Evolutionary conservation across 1,140 invertebrate species (phyloP), one percentile per base, ranked within the genome.

Genomic region (Coelopa frigida): DNA sequence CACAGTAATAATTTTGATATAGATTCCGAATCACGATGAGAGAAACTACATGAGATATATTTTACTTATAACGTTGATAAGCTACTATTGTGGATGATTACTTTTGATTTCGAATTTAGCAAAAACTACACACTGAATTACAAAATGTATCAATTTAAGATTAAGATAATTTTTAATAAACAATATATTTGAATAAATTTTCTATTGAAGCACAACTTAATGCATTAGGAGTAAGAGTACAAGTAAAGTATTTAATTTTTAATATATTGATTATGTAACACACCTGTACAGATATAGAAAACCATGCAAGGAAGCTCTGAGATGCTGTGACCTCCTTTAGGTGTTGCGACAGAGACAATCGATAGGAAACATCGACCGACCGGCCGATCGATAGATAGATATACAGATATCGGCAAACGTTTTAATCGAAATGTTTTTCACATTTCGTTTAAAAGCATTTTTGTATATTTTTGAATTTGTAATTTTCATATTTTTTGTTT

Each of bases 241-340:
- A n/a, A 38, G 3, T 4, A n/a, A 38, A n/a, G 18, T 15, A 5
- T 38, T 38, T 38, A n/a, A 38, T 29, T 29, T 29, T 8, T 29
- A 45, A 37, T 33, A 37, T 21, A 41, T 48, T 48, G 37, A 38
- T 18, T 50, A 48, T 44, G 50, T 38, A 59, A 68, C 65, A 62
- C 59, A 68, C 65, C 65, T 68, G 57, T 42, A 56, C 65, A 68
- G 50, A 68, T 59, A 58, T 56, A 61, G 45, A 68, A 57, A 51
- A 68, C 51, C 58, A 65, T 56, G 65, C 65, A 68, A 53, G 55
- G 59, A 42, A 54, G 49, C 41, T 62, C 59, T 48, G 53, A 55
- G 44, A 53, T 43, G 58, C 46, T 56, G 55, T 54, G 51, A 48
- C 52, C 43, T 51, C 53, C 51, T 55, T 51, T 54, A 46, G 33